Base-by-base conservation (phyloP, 2,888 invertebrate genomes). In the Limenitis camilla region DNA sequence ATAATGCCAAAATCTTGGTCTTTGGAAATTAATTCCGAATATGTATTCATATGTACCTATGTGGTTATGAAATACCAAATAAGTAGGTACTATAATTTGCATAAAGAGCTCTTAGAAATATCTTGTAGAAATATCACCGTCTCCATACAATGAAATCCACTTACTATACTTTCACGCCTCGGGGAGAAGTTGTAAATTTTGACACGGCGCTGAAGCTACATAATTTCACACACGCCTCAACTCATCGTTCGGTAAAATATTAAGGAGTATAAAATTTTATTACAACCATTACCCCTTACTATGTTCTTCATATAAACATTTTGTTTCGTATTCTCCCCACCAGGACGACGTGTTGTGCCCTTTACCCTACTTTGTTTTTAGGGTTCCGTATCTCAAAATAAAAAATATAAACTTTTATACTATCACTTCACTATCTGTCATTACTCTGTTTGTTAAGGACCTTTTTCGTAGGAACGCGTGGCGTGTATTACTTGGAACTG, bases 181-280 rank as follows among this genome's bases (percentile, higher is more conserved):
- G 52, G 62, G 60, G 61, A 64, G 67, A 61, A 69, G 74, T 67
- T 73, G 73, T 82, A 81, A 82, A 81, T 74, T 81, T 68, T 61
- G 63, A 68, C 67, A 69, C 68, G 66, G 60, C 67, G 63, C 64
- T 68, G 68, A 68, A 69, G 64, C 72, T 74, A 80, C 75, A 81
- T 81, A 78, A 86, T 81, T 82, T 83, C 76, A 76, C 81, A 81
- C 78, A 79, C 77, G 77, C 78, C 77, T 78, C 80, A 75, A 75
- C 82, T 84, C 84, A 80, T 85, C 82, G 79, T 78, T 79, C 71
- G 70, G 69, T 78, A 74, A 84, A 85, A 85, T 85, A 85, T 84
- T 81, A 82, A 80, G 81, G 81, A 76, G 77, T 78, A 82, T 85
- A 81, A 86, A 85, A 86, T 85, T 84, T 86, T 87, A 85, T 86